Evolutionary conservation across 2,113 vertebrate species (phyloP).

Genomic region (Stercorarius parasiticus): DNA sequence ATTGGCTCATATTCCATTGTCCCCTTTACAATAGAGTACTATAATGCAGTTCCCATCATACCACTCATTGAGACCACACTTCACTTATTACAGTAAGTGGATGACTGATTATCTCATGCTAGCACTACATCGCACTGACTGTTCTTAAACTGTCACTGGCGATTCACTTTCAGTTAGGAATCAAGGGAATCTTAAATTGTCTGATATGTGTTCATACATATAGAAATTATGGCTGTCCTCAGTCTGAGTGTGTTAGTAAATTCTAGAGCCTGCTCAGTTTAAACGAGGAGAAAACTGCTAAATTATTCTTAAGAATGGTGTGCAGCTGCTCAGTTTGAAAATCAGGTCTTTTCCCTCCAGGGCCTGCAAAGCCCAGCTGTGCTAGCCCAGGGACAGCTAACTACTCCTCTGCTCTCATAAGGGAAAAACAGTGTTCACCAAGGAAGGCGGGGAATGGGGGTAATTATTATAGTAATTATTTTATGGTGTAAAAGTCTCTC

Average conservation of each 20-base stretch:
- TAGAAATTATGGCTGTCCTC: neutral
- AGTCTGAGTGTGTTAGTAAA: neutral
- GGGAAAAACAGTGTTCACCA: neutral
- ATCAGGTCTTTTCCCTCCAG: neutral
- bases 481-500: neutral
- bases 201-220: neutral
- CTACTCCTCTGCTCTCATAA: neutral
- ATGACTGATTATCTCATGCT: neutral
- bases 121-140: neutral
- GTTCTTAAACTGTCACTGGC: neutral
- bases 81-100: neutral
- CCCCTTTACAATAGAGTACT: neutral
- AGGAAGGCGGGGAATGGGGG: accelerated
- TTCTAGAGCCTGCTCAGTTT: neutral
- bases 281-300: neutral
- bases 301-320: neutral
- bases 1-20: neutral
- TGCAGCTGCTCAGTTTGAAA: neutral
- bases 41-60: neutral
- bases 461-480: too few relatives aligned
- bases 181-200: neutral
- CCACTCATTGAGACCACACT: neutral
- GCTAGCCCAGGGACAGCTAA: neutral
- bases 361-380: neutral
- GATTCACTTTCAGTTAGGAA: neutral